Evolutionary conservation across 2,888 invertebrate genomes (phyloP).

Genomic region (Nyleta sp.): DNA sequence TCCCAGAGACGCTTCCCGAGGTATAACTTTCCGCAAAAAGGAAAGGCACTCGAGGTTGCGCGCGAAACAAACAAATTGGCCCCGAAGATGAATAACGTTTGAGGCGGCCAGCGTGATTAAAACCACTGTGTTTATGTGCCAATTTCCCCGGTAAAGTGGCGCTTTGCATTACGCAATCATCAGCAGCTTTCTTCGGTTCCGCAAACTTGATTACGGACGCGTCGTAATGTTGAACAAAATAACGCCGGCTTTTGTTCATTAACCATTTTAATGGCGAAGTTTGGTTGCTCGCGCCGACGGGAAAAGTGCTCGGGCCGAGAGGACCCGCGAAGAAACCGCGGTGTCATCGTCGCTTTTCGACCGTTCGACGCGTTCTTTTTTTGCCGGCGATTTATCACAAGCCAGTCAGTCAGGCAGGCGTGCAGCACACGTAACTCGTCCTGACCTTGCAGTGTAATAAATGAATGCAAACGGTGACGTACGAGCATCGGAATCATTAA

Average conservation of each 20-base stretch:
- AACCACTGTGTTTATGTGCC: conserved; percentile 11
- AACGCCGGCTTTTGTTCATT: conserved; percentile 16
- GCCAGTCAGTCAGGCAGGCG: not conserved
- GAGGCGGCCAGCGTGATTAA: not conserved
- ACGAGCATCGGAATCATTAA: conserved; percentile 48
- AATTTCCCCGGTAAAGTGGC: conserved; percentile 4
- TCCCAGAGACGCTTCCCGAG: too few relatives aligned
- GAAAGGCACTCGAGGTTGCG: not conserved
- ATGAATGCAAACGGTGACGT: conserved; percentile 37
- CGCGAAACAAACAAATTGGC: not conserved
- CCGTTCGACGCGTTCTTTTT: not conserved
- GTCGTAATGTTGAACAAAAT: conserved; percentile 25
- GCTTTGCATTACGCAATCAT: conserved; percentile 8
- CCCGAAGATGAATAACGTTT: not conserved
- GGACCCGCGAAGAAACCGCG: not conserved
- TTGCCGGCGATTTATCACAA: conserved; percentile 2
- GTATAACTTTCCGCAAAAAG: not conserved
- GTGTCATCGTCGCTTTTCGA: conserved; percentile 5
- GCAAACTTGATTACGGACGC: conserved; percentile 14
- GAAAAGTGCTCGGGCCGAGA: too few relatives aligned
- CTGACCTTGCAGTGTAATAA: conserved; percentile 45
- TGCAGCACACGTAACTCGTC: conserved; percentile 16
- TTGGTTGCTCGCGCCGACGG: too few relatives aligned
- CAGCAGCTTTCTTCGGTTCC: conserved; percentile 12
- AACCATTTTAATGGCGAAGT: conserved; percentile 8